These are phyloP conservation scores for Magallana nippona DNA, from an alignment of 2,888 invertebrate genomes.

Conservation along the genomic window DNA sequence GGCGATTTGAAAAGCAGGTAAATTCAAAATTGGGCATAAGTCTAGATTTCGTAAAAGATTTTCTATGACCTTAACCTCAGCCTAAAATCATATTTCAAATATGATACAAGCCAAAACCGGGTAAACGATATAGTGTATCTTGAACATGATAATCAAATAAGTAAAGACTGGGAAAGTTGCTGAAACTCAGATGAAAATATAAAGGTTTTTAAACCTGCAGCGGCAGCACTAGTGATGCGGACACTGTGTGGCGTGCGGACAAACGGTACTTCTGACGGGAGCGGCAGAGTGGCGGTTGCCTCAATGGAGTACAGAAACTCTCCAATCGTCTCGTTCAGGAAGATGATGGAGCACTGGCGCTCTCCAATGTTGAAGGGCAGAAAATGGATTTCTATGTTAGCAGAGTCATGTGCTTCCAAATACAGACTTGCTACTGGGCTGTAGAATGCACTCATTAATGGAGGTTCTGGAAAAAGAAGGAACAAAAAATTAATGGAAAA, in stretches of 20 bases:
- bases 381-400: constrained; percentile 75
- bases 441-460: constrained; percentile 74
- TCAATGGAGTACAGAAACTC: constrained; percentile 79
- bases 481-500: background rate
- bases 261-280: constrained; percentile 74
- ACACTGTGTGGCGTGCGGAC: constrained; percentile 69
- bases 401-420: constrained; percentile 64
- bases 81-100: too few species aligned
- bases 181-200: background rate
- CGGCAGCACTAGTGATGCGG: constrained; percentile 77
- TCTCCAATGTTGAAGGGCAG: constrained; percentile 77
- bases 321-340: constrained; percentile 76
- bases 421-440: constrained; percentile 65
- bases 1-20: too few species aligned
- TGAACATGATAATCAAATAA: background rate
- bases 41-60: too few species aligned
- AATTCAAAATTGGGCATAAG: too few species aligned
- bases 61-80: too few species aligned
- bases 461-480: constrained; percentile 55
- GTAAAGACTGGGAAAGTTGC: background rate
- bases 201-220: constrained; percentile 67
- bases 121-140: too few species aligned
- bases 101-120: too few species aligned
- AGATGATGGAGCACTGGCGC: constrained; percentile 77
- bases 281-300: constrained; percentile 74